phyloP scores from a whole-genome alignment of 37 sponge, comb jelly and placozoan species.

The Chondrilla cf. caribensis region DNA sequence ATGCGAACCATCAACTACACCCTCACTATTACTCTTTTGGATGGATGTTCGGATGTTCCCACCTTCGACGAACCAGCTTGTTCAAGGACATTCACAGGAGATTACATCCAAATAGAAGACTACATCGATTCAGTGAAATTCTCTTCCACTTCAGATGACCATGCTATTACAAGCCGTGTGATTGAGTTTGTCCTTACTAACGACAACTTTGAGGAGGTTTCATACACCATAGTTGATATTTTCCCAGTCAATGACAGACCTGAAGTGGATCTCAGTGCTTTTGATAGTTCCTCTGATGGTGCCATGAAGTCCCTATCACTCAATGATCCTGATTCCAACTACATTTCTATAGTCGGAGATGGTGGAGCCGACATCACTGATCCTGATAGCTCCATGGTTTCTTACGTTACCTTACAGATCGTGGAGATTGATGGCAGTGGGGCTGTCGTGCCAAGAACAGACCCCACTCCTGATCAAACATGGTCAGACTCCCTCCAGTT shows the following conservation, averaged over 20 bases:
- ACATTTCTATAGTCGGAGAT: conserved; percentile 17
- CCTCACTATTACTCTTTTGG: conserved; percentile 7
- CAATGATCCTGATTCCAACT: not conserved
- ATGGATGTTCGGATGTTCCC: conserved; percentile 15
- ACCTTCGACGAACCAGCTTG: conserved; percentile 15
- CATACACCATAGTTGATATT: conserved; percentile 28
- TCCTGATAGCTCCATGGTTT: conserved; percentile 35
- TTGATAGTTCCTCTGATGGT: conserved; percentile 28
- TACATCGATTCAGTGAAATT: not conserved
- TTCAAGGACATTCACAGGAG: not conserved
- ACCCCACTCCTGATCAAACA: not conserved
- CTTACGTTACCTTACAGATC: conserved; percentile 25
- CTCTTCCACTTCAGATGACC: conserved; percentile 1
- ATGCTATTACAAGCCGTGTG: not conserved
- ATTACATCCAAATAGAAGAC: not conserved
- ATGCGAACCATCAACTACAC: conserved; percentile 20
- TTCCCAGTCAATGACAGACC: conserved; percentile 60
- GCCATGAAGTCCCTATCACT: not conserved
- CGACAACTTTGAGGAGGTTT: not conserved
- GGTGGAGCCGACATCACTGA: conserved; percentile 44
- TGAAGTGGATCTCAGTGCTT: conserved; percentile 42
- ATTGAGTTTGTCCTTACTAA: conserved; percentile 39
- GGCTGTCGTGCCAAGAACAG: conserved; percentile 31
- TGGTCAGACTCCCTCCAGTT: conserved; percentile 10
- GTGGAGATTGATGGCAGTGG: conserved; percentile 32